Conservation (phyloP, 2,113 vertebrate genomes). For the Canis aureus region DNA sequence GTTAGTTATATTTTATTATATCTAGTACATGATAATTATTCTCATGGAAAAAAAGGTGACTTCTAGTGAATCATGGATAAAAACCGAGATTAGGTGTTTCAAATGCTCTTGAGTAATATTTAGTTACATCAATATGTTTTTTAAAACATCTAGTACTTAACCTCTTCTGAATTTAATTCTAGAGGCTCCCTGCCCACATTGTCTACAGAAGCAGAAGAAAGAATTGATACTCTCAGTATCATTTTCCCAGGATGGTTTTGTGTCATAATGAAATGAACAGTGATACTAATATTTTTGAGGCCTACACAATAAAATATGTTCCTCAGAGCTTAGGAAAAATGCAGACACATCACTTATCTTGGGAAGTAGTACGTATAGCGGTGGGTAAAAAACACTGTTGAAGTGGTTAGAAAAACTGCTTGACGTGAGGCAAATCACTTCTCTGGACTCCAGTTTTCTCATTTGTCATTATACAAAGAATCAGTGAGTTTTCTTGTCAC, state of each 20-base stretch:
- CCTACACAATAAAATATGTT: neutral
- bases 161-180: constrained; percentile 6
- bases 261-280: neutral
- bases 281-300: neutral
- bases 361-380: neutral
- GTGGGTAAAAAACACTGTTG: neutral
- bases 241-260: neutral
- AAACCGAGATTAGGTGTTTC: constrained; percentile 42
- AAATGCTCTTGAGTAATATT: constrained; percentile 58
- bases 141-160: neutral
- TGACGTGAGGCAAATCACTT: neutral
- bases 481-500: neutral
- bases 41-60: neutral
- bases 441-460: neutral
- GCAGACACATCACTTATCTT: neutral
- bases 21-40: neutral
- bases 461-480: neutral
- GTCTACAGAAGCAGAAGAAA: neutral
- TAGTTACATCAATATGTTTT: constrained; percentile 48
- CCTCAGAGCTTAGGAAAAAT: neutral
- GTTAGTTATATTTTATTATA: constrained; percentile 32
- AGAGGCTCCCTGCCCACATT: neutral
- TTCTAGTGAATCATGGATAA: constrained; percentile 50
- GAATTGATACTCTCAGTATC: neutral
- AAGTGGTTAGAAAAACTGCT: neutral